Evolutionary conservation across 2,113 vertebrate species (phyloP), one percentile per base, ranked within the genome.

Genomic region (Myxocyprinus asiaticus): DNA sequence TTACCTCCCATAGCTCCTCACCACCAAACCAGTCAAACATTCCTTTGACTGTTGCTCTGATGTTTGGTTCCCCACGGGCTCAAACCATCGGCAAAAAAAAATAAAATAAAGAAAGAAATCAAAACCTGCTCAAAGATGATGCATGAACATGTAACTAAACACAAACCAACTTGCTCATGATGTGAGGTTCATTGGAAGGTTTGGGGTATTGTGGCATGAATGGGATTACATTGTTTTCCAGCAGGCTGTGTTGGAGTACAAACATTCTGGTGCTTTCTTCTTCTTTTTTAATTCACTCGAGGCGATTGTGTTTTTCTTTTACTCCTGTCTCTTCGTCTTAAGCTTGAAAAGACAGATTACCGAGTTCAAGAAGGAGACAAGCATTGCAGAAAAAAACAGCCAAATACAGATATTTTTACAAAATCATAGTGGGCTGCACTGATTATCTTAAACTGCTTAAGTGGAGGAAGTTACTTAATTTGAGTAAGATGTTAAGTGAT

Each of bases 271-370:
- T 64, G 70, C 71, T 22, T 58, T 84, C 75, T 70, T 83, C 73
- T 68, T 2, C 69, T 73, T 70, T 72, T 67, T 84, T 83, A 87
- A 84, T 85, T 80, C 68, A 63, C 5, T 43, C 22, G 9, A 43
- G 42, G 42, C 56, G 43, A 63, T 74, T 76, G 79, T 83, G 83
- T 82, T 82, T 75, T 81, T 82, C 22, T 89, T 86, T 73, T 81
- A 61, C 73, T 47, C 74, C 78, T 87, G 83, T 88, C 85, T 86
- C 84, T 85, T 85, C 82, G 8, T 6, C 63, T 88, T 83, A 81
- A 80, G 87, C 88, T 89, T 89, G 83, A 80, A 53, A 88, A 86
- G 81, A 90, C 48, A 80, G 85, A 91, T 87, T 89, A 85, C 86
- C 85, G 78, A 81, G 81, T 85, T 79, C 67, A 6, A 83, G 86